These are phyloP conservation scores for Ahaetulla prasina DNA, from an alignment of 2,113 vertebrate genomes.

Conservation along the genomic window DNA sequence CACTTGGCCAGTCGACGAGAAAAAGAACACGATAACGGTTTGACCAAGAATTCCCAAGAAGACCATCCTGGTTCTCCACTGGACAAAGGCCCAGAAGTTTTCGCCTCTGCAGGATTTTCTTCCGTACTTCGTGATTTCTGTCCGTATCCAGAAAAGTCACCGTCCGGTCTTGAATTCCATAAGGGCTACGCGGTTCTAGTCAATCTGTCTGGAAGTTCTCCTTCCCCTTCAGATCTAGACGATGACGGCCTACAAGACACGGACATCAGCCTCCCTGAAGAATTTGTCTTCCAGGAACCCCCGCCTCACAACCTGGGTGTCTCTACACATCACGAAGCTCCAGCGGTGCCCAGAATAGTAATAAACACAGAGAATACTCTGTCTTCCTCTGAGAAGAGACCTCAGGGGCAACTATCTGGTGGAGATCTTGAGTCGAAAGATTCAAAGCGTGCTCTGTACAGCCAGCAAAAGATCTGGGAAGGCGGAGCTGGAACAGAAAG, in stretches of 20 bases:
- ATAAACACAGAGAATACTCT: neutral
- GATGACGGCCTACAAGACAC: conserved; percentile 29
- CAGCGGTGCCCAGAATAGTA: neutral
- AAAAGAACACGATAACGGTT: conserved; percentile 2
- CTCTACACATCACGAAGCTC: neutral
- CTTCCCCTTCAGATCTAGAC: conserved; percentile 47
- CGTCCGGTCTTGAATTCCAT: conserved; percentile 59
- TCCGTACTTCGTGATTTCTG: neutral
- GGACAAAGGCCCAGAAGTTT: neutral
- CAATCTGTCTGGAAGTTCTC: conserved; percentile 42
- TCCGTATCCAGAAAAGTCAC: neutral
- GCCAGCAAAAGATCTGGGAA: neutral
- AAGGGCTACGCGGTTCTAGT: conserved; percentile 55
- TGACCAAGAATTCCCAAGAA: neutral
- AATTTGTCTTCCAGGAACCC: neutral
- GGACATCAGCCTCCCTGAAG: conserved; percentile 38
- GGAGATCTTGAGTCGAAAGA: neutral
- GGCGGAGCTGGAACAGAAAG: neutral
- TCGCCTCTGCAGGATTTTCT: accelerated
- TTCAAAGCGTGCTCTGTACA: neutral
- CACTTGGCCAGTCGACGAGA: neutral
- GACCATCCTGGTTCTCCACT: neutral
- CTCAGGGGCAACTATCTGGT: neutral
- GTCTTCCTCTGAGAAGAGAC: neutral
- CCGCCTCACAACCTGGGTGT: accelerated